Percentiles rank a stretch among this genome's conserved stretches.
Conservation (phyloP, 2,113 vertebrate genomes). For the Cyanoramphus novaezelandiae region DNA sequence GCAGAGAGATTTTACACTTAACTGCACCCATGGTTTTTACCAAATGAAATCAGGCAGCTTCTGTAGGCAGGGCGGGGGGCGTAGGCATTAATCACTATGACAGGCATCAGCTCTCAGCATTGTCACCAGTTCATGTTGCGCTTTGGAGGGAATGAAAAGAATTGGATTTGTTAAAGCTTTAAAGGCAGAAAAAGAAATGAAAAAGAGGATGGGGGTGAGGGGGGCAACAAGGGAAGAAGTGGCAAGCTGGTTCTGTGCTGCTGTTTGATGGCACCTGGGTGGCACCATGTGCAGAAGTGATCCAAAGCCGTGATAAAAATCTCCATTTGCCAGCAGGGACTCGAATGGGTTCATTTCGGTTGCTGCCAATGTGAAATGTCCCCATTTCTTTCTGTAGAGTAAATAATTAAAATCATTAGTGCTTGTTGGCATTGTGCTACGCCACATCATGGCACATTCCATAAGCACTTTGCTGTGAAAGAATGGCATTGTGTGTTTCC, state of each 20-base stretch:
- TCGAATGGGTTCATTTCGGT: not conserved
- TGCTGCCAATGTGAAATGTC: not conserved
- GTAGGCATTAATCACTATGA: conserved; percentile 21
- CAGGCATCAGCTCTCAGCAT: conserved; percentile 11
- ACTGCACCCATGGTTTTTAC: conserved; percentile 30
- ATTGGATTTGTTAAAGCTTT: conserved; percentile 2
- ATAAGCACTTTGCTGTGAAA: not conserved
- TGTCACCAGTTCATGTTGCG: not conserved
- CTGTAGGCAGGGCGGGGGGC: not conserved
- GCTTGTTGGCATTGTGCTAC: not conserved
- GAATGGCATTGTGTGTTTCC: not conserved
- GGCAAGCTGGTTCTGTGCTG: not conserved
- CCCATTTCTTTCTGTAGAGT: not conserved
- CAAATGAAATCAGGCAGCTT: conserved; percentile 1
- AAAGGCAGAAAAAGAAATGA: not conserved
- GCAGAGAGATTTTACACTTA: conserved; percentile 32
- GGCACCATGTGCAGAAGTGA: not conserved
- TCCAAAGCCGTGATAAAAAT: not conserved
- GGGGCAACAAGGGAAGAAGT: not conserved
- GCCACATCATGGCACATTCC: not conserved
- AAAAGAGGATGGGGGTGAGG: not conserved
- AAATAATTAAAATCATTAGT: conserved; percentile 30
- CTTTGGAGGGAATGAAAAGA: conserved; percentile 2
- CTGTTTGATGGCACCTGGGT: not conserved
- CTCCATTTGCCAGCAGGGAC: not conserved